Evolutionary conservation across 2,888 invertebrate genomes (phyloP).

Genomic region (Serripes groenlandicus): DNA sequence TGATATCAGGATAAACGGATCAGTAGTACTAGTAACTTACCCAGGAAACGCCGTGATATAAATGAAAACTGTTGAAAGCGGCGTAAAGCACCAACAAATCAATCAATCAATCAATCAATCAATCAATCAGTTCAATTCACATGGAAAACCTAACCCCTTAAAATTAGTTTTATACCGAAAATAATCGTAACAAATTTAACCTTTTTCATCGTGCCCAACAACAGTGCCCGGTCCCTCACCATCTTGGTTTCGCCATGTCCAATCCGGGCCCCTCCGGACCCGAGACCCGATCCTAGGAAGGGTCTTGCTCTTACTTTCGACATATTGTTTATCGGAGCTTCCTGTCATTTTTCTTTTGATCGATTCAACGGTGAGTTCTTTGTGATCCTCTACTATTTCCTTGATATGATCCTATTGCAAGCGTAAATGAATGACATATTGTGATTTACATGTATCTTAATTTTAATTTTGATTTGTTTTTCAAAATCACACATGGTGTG

Average conservation of each 20-base stretch:
- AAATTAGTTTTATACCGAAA: not conserved
- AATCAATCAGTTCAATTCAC: no score
- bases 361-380: not conserved
- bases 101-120: no score
- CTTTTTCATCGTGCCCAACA: conserved; percentile 21
- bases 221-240: conserved; percentile 26
- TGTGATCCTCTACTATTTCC: conserved; percentile 11
- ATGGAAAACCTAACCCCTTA: not conserved
- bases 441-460: not conserved
- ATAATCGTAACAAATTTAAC: no score
- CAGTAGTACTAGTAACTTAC: no score
- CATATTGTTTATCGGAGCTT: not conserved
- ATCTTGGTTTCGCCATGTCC: conserved; percentile 25
- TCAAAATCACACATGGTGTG: not conserved
- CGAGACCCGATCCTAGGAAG: conserved; percentile 21
- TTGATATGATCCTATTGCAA: not conserved
- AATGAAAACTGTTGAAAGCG: no score
- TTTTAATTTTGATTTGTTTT: not conserved
- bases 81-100: no score
- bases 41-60: no score
- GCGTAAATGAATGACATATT: no score
- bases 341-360: not conserved
- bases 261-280: conserved; percentile 26
- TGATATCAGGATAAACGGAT: no score
- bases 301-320: not conserved